Base-by-base conservation (phyloP, 2,113 vertebrate species). In the Siphamia tubifer region DNA sequence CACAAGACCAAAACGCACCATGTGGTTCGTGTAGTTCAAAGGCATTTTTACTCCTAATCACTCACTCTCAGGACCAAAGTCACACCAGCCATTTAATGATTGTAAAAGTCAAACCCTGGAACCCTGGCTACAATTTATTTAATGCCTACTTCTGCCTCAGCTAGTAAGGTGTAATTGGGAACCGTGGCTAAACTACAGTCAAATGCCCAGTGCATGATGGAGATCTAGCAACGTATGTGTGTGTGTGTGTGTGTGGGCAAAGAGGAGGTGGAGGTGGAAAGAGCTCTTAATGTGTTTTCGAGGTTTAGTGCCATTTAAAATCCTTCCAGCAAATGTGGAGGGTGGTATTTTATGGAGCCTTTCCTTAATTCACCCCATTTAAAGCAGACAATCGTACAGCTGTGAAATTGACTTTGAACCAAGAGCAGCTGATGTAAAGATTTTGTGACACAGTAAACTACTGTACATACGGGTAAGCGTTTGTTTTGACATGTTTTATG, bases 41-140 rank as follows among this genome's bases (percentile, higher is more conserved):
- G 51, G 21, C 52, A 32, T n/a, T 71, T 72, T 56, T 19, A 44
- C 61, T 66, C 34, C 30, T 52, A 57, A 64, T 55, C 52, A 56
- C 40, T 71, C 75, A 23, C 60, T 70, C 28, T 3, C 31, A 43
- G 58, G 38, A 58, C 56, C 43, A 53, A 61, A 78, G 70, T 64
- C 74, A 45, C 78, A 77, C 79, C 58, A 81, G 63, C 44, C 55
- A 12, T 77, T 74, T 77, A 79, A 88, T 60, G 63, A 55, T 36
- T 52, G 73, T 58, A 81, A 81, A 38, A 67, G 74, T 39, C 62
- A 36, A 49, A 66, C 63, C 42, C 77, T 71, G 74, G 68, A 60
- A 58, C 55, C 56, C 73, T 72, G 63, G 70, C 77, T 82, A 70
- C 75, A 68, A 48, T 73, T 82, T 77, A 48, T 82, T 57, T 84